Conservation (phyloP, 2,888 invertebrate genomes). For the Papilio gigon region DNA sequence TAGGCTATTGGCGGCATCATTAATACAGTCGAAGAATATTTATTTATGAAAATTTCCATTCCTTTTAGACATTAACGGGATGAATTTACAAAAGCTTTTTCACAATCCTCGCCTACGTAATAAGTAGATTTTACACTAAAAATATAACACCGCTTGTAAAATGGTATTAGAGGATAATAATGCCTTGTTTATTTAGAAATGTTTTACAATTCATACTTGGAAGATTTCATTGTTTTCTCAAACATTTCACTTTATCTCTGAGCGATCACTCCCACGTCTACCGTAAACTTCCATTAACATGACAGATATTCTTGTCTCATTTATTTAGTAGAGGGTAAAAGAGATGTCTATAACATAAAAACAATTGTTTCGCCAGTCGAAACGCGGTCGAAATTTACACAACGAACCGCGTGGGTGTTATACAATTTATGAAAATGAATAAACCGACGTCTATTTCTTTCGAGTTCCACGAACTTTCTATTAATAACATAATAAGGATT, state of each 20-base stretch:
- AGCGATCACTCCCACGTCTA: constrained; percentile 3
- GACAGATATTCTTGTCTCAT: too few relatives aligned
- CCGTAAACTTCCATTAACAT: background rate
- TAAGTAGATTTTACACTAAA: too few relatives aligned
- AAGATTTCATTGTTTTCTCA: background rate
- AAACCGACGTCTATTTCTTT: background rate
- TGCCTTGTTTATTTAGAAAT: background rate
- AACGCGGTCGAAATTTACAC: background rate
- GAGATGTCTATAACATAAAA: too few relatives aligned
- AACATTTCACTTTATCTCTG: constrained; percentile 1
- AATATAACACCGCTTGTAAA: too few relatives aligned
- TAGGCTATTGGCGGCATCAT: too few relatives aligned
- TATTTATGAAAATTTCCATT: too few relatives aligned
- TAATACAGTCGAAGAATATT: too few relatives aligned
- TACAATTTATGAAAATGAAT: background rate
- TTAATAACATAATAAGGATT: background rate
- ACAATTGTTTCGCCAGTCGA: background rate
- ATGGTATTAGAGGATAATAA: background rate
- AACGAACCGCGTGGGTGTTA: background rate
- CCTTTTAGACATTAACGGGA: too few relatives aligned
- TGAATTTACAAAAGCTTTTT: too few relatives aligned
- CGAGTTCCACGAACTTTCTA: background rate
- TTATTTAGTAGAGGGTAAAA: too few relatives aligned
- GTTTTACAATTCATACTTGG: background rate
- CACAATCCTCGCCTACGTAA: too few relatives aligned